Conservation (phyloP, 2,113 vertebrate genomes). For the Nyctereutes procyonoides region DNA sequence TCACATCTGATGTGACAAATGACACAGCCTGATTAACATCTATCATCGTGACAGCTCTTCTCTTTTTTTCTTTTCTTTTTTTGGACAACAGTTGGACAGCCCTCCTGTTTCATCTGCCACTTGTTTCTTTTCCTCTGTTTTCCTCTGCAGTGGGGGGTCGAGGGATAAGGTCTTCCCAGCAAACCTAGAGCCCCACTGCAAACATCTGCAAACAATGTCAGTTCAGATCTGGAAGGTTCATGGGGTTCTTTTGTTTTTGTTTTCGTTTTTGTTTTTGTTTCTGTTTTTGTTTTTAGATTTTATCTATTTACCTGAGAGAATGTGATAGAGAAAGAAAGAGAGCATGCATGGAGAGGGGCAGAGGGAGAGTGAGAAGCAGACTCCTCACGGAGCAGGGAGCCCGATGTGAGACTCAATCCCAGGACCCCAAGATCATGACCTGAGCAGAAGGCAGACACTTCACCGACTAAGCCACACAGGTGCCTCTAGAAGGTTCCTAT, state of each 20-base stretch:
- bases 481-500: rapidly evolving
- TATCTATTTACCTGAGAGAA: not conserved
- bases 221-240: not conserved
- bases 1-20: not conserved
- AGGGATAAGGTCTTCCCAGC: not conserved
- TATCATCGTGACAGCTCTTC: too few relatives aligned
- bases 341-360: not conserved
- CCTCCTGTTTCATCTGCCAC: not conserved
- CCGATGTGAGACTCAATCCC: not conserved
- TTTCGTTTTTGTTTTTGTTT: too few relatives aligned
- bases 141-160: constrained; percentile 33
- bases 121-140: constrained; percentile 61
- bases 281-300: not conserved
- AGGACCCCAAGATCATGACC: not conserved
- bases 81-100: too few relatives aligned
- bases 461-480: not conserved
- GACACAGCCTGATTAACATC: not conserved
- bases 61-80: too few relatives aligned
- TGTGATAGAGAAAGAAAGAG: not conserved
- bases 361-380: not conserved
- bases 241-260: too few relatives aligned
- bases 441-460: not conserved
- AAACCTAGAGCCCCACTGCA: not conserved
- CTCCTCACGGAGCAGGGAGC: not conserved
- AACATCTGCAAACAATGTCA: rapidly evolving